A percentile compares a stretch with the other conserved stretches of the same genome.
Conservation (phyloP, 2,113 vertebrate species). For the Otus sunia region DNA sequence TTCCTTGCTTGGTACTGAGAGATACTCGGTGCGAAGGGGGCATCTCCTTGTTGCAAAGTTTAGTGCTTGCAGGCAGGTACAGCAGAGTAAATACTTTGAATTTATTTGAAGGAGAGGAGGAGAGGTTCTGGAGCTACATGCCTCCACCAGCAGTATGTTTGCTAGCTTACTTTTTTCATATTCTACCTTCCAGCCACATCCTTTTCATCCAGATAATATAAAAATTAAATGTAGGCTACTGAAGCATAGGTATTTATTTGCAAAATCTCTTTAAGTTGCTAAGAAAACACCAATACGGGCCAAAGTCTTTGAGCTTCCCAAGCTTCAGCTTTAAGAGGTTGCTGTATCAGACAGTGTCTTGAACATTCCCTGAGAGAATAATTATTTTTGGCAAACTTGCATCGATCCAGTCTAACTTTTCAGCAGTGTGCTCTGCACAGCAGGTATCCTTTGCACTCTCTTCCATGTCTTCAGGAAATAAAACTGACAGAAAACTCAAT, state of each 20-base stretch:
- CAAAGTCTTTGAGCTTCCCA: constrained; percentile 54
- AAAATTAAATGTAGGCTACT: neutral
- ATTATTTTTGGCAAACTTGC: constrained; percentile 87
- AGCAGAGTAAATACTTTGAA: neutral
- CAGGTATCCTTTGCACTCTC: constrained; percentile 56
- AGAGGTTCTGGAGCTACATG: neutral
- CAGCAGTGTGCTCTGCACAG: neutral
- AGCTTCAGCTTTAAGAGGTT: constrained; percentile 70
- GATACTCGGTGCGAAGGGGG: accelerated
- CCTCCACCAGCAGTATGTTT: neutral
- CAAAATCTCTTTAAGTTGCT: neutral
- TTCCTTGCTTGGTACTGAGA: neutral
- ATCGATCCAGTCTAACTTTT: constrained; percentile 81
- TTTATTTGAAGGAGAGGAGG: neutral
- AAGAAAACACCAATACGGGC: neutral
- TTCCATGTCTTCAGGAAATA: constrained; percentile 81
- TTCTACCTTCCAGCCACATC: neutral
- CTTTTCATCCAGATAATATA: neutral
- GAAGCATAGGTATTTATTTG: neutral
- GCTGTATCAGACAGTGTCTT: constrained; percentile 69
- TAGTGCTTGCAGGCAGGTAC: neutral
- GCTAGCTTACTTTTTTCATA: neutral
- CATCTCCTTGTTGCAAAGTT: neutral
- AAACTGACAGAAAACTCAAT: constrained; percentile 81
- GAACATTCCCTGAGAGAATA: constrained; percentile 77